phyloP scores from a whole-genome alignment of 2,113 vertebrate genomes.

The Labeo catla region DNA sequence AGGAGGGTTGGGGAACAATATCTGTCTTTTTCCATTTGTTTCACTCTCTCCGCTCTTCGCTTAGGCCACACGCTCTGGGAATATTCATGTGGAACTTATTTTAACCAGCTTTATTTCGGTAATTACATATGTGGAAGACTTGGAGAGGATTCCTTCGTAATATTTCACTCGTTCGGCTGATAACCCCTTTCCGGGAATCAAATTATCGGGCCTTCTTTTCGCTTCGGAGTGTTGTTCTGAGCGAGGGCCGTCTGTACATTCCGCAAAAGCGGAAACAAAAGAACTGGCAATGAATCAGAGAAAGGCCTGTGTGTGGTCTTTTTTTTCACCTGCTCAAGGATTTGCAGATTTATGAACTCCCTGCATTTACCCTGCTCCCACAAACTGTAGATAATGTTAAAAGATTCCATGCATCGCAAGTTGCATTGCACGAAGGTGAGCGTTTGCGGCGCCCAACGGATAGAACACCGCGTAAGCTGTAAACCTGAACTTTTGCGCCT shows the following conservation, averaged over 20 bases:
- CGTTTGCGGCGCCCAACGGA: not conserved
- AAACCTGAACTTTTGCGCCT: not conserved
- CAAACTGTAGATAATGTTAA: not conserved
- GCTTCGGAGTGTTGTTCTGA: conserved; percentile 52
- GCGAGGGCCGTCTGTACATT: not conserved
- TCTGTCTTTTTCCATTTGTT: conserved; percentile 39
- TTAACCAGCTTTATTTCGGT: conserved; percentile 57
- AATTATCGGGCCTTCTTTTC: conserved; percentile 44
- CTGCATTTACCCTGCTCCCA: not conserved
- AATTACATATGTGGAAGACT: conserved; percentile 59
- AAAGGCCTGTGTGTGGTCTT: not conserved
- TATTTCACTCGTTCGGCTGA: conserved; percentile 17
- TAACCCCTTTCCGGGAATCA: conserved; percentile 54
- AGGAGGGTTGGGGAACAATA: not conserved
- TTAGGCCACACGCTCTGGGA: conserved; percentile 10
- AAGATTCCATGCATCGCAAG: not conserved
- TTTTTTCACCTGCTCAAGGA: not conserved
- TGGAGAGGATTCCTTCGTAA: conserved; percentile 42
- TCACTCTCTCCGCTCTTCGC: conserved; percentile 5
- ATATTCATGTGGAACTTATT: conserved; percentile 59
- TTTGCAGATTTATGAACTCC: not conserved
- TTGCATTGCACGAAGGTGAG: not conserved
- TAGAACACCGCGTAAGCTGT: not conserved
- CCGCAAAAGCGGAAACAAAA: not conserved
- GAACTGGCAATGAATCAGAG: not conserved